These are phyloP conservation scores for Catharus fuscescens DNA, from an alignment of 2,113 vertebrate species.

Conservation along the genomic window DNA sequence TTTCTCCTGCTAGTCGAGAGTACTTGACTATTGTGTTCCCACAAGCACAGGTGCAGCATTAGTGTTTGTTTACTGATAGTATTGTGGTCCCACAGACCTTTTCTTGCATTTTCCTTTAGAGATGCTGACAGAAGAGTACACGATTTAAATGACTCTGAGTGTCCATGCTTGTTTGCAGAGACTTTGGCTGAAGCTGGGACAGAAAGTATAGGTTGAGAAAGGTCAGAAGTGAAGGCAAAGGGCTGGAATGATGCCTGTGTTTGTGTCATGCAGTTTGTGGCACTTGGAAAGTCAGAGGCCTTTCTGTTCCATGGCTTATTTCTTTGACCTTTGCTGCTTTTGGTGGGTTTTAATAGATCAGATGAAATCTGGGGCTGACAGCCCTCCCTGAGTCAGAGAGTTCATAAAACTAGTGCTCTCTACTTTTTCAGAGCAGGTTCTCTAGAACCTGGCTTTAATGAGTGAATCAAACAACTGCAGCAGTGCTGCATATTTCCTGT, in stretches of 20 bases:
- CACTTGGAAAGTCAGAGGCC: background rate
- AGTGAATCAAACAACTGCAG: background rate
- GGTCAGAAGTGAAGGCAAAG: background rate
- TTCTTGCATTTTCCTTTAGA: background rate
- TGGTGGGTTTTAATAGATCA: background rate
- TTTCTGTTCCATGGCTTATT: background rate
- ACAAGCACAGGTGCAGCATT: background rate
- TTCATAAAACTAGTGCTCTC: background rate
- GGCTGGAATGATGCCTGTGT: background rate
- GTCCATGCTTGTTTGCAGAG: background rate
- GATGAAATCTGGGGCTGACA: background rate
- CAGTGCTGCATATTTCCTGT: background rate
- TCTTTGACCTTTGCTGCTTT: background rate
- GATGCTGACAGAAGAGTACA: background rate
- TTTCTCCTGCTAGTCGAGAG: background rate
- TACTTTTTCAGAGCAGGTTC: background rate
- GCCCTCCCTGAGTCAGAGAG: background rate
- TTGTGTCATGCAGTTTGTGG: background rate
- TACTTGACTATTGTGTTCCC: background rate
- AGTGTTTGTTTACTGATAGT: background rate
- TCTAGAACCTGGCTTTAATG: background rate
- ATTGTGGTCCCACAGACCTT: background rate
- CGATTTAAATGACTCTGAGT: background rate
- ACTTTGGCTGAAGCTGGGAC: background rate
- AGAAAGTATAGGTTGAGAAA: background rate